phyloP scores from a whole-genome alignment of 2,797 vertebrate species.

The Meriones psammophilus region DNA sequence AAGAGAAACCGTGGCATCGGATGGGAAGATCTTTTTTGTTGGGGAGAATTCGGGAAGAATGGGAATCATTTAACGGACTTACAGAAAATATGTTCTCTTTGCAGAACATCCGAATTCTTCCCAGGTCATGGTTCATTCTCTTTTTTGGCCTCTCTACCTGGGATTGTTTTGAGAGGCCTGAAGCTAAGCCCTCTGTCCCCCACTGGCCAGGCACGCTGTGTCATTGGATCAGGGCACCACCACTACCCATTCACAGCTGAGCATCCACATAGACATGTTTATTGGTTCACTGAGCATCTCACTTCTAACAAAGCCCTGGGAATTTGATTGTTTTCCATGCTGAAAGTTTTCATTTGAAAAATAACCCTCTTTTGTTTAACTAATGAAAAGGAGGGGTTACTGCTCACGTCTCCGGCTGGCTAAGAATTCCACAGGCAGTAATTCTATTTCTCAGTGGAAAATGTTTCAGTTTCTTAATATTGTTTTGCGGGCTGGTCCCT shows the following conservation, averaged over 20 bases:
- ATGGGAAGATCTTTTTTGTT: neutral
- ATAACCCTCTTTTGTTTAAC: slow-evolving; percentile 83
- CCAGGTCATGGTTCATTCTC: neutral
- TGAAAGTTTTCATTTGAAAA: slow-evolving; percentile 82
- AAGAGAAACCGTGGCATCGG: neutral
- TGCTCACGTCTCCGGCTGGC: slow-evolving; percentile 65
- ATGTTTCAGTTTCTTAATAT: slow-evolving; percentile 77
- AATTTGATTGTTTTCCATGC: slow-evolving; percentile 81
- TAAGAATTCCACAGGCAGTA: slow-evolving; percentile 80
- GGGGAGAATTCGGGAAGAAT: slow-evolving; percentile 49
- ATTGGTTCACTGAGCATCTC: slow-evolving; percentile 54
- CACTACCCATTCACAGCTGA: slow-evolving; percentile 1
- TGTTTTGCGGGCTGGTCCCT: slow-evolving; percentile 80
- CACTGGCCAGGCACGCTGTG: neutral
- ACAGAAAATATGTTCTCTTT: slow-evolving; percentile 64
- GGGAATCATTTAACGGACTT: slow-evolving; percentile 66
- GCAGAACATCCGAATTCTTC: slow-evolving; percentile 14
- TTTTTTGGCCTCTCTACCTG: slow-evolving; percentile 56
- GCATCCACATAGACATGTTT: slow-evolving; percentile 31
- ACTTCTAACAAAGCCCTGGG: slow-evolving; percentile 64
- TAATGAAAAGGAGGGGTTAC: slow-evolving; percentile 81
- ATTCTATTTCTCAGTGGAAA: slow-evolving; percentile 83
- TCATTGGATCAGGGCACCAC: neutral
- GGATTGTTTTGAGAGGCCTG: slow-evolving; percentile 39
- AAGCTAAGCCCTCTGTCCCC: neutral